Percentiles rank a stretch among this genome's conserved stretches.
These are phyloP conservation scores for Elephas maximus DNA, from an alignment of 2,113 vertebrate species.

Conservation along the genomic window DNA sequence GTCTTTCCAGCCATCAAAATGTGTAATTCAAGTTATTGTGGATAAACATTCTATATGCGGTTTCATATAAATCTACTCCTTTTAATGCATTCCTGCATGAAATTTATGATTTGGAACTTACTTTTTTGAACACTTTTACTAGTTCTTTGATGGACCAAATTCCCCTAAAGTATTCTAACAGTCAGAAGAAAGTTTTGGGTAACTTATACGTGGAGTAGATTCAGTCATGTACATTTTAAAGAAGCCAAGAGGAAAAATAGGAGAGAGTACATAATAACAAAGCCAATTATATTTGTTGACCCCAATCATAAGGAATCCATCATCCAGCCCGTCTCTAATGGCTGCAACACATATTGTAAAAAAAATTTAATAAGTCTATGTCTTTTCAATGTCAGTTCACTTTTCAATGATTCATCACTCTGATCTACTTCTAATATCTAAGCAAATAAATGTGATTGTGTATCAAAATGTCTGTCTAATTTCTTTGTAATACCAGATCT, in stretches of 20 bases:
- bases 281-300: slow-evolving; percentile 96
- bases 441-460: slow-evolving; percentile 91
- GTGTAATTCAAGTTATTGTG: slow-evolving; percentile 94
- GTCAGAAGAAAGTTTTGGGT: slow-evolving; percentile 96
- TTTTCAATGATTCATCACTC: slow-evolving; percentile 93
- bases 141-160: slow-evolving; percentile 93
- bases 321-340: slow-evolving; percentile 95
- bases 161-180: slow-evolving; percentile 98
- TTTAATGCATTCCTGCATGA: slow-evolving; percentile 93
- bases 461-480: slow-evolving; percentile 92
- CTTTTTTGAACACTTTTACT: slow-evolving; percentile 96
- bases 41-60: slow-evolving; percentile 93
- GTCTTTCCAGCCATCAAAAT: slow-evolving; percentile 96
- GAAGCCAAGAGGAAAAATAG: slow-evolving; percentile 95
- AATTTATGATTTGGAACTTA: slow-evolving; percentile 95
- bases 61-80: slow-evolving; percentile 95
- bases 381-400: slow-evolving; percentile 96
- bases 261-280: slow-evolving; percentile 94
- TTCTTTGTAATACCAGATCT: slow-evolving; percentile 94
- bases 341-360: slow-evolving; percentile 94
- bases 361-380: slow-evolving; percentile 95
- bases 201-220: slow-evolving; percentile 94
- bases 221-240: slow-evolving; percentile 97
- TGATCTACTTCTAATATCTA: slow-evolving; percentile 95
- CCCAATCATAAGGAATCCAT: slow-evolving; percentile 95